phyloP scores from a whole-genome alignment of 2,888 invertebrate genomes.

The Drosophila peninsularis region DNA sequence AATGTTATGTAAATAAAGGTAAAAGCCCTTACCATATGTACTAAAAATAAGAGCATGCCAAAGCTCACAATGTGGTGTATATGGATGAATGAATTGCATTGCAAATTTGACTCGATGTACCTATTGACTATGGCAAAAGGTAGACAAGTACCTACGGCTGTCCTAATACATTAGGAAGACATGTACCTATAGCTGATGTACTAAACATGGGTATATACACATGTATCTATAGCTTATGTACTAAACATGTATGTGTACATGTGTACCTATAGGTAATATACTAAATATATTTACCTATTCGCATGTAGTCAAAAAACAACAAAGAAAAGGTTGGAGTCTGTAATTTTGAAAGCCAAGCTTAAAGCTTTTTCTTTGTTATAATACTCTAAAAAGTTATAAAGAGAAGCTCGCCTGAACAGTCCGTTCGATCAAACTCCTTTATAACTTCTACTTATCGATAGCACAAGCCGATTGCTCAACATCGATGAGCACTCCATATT shows the following conservation, averaged over 20 bases:
- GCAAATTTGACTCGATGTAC: not conserved
- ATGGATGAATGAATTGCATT: not conserved
- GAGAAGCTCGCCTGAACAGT: too few species aligned
- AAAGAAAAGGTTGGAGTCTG: not conserved
- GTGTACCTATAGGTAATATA: not conserved
- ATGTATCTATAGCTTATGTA: not conserved
- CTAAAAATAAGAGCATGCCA: slow-evolving; percentile 4
- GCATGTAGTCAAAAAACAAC: not conserved
- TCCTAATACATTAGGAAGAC: not conserved
- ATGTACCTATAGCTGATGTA: not conserved
- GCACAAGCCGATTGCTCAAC: not conserved
- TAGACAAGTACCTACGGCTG: not conserved
- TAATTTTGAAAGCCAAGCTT: not conserved
- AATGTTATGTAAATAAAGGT: slow-evolving; percentile 9
- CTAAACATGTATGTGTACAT: too few species aligned
- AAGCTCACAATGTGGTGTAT: not conserved
- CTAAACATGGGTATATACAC: not conserved
- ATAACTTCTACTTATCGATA: not conserved
- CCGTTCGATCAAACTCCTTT: not conserved
- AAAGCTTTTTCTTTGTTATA: not conserved
- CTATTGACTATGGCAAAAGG: not conserved
- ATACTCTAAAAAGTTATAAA: not conserved
- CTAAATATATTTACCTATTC: not conserved
- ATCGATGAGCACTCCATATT: not conserved
- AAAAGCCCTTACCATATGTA: not conserved